Base-by-base conservation (phyloP, 2,113 vertebrate species). In the Todiramphus chloris region DNA sequence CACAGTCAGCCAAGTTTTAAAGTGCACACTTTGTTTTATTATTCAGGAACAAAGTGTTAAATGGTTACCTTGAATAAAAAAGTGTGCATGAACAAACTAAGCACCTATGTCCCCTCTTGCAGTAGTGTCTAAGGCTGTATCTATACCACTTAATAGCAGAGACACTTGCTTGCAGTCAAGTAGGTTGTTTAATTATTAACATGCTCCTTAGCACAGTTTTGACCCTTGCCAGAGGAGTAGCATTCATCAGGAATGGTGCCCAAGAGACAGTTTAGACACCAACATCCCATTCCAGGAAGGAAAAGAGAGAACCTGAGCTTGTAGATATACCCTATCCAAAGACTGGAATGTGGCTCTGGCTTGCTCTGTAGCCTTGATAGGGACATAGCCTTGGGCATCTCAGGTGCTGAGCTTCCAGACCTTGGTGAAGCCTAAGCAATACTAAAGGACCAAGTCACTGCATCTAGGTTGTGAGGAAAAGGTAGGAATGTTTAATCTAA, bases 201-300 rank as follows among this genome's bases (percentile, higher is more conserved):
- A 6, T n/a, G 21, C 19, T 84, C 39, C 53, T 73, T 76, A 25
- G 35, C 21, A 48, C 5, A 46, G 41, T 43, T 93, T 75, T 79
- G 0, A 0, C 5, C 58, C 50, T 72, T 80, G 44, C 13, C 68
- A 44, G 55, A 50, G 21, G 37, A 70, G 41, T 35, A 64, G 4
- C 16, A 11, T 66, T 62, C n/a, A 27, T 51, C 31, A 83, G 63
- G n/a, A 37, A 30, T 16, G 15, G 16, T 41, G 6, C 9, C 31
- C 55, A 68, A 16, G 35, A 79, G 48, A 25, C 9, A 58, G 9
- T 37, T 77, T 33, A 72, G 39, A 48, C 25, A 59, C 16, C 2
- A 5, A 11, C 23, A 55, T 74, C 15, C 37, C 3, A 0, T 60
- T 83, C n/a, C 81, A 46, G 13, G 41, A 41, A 62, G 7, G 10